Evolutionary conservation across 2,113 vertebrate species (phyloP), one percentile per base, ranked within the genome.

Genomic region (Meriones unguiculatus): DNA sequence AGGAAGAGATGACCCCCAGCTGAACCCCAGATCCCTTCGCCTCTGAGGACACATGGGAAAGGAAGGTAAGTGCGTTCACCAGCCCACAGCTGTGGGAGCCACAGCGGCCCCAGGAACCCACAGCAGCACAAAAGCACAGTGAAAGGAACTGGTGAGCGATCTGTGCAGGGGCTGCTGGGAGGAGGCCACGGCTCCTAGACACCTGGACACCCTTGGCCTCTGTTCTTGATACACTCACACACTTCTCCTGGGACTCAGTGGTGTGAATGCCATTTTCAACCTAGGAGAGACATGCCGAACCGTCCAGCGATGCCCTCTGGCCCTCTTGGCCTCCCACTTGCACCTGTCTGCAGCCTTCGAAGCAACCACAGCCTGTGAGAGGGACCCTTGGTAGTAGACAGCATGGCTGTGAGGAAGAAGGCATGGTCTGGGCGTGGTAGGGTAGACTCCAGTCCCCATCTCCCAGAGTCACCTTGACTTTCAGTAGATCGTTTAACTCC

Each of bases 91-190:
- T 30, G 18, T 67, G 28, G 50, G 41, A 32, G 35, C 78, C 96
- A 97, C 96, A 89, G 95, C 81, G 95, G 96, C 69, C 93, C 76
- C 82, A 50, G 95, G 98, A 98, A 98, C 98, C 98, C 98, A 98
- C 98, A 98, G 96, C 96, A 98, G 96, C 98, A 97, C 98, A 95
- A 98, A 98, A 98, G 98, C 97, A 98, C 99, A 99, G 98, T 98
- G 99, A 99, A 99, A 99, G 98, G 96, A 99, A 99, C 98, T 98
- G 98, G 98, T 98, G 98, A 99, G 98, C 97, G 98, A 97, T 98
- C 96, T 98, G 98, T 30, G 14, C 3, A 0, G 35, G 35, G 69
- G 69, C 46, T 35, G 32, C 35, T 73, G n/a, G 9, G 8, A 30
- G 17, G 72, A 25, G 20, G 41, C 72, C 22, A 41, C 7, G 0